Evolutionary conservation across 2,888 invertebrate genomes (phyloP).

Genomic region (Boloria selene): DNA sequence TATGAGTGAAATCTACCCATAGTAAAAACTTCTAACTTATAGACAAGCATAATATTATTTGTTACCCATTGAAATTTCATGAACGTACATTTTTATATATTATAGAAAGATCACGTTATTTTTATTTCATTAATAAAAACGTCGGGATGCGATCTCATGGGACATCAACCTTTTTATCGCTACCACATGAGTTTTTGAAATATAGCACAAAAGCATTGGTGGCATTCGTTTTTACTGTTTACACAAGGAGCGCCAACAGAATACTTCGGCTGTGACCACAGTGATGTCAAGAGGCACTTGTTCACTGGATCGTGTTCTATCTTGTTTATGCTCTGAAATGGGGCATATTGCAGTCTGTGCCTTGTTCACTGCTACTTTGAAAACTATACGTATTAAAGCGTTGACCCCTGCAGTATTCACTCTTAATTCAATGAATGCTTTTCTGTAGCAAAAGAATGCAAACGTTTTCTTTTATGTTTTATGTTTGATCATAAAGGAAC

Average conservation of each 20-base stretch:
- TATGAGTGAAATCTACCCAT: no score
- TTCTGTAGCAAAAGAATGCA: conserved; percentile 8
- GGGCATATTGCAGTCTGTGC: conserved; percentile 52
- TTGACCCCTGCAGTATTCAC: conserved; percentile 28
- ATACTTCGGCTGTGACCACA: conserved; percentile 52
- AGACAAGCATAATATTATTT: no score
- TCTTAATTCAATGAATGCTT: conserved; percentile 19
- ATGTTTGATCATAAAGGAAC: background rate
- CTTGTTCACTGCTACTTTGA: conserved; percentile 40
- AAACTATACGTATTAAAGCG: conserved; percentile 37
- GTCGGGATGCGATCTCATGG: background rate
- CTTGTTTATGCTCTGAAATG: conserved; percentile 61
- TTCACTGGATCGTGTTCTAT: conserved; percentile 66
- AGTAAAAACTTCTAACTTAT: no score
- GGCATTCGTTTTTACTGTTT: conserved; percentile 27
- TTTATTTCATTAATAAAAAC: no score
- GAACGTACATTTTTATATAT: no score
- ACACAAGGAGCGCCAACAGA: conserved; percentile 49
- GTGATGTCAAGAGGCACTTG: conserved; percentile 65
- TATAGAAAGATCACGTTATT: no score
- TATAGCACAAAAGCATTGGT: conserved; percentile 6
- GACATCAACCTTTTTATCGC: background rate
- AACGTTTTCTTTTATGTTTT: conserved; percentile 12
- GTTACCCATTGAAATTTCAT: no score
- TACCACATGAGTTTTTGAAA: conserved; percentile 1